Evolutionary conservation across 92 coral and sea anemone genomes (phyloP).

Genomic region (Ricordea florida): DNA sequence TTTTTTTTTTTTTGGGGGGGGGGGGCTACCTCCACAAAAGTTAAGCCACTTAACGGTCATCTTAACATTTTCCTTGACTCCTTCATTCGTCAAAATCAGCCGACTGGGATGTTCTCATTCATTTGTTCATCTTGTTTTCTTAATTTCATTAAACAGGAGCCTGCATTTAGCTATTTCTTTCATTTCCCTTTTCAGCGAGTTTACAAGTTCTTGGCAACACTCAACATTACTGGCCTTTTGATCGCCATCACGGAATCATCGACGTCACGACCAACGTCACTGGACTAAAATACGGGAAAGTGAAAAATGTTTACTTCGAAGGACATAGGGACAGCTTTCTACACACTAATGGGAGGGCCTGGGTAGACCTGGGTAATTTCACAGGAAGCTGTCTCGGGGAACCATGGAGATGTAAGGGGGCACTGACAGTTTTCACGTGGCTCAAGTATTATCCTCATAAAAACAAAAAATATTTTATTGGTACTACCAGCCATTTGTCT

Average conservation of each 20-base stretch:
- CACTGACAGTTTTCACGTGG: conserved; percentile 77
- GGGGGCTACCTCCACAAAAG: too few species aligned
- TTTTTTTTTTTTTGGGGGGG: too few species aligned
- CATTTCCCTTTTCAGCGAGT: too few species aligned
- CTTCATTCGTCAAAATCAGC: too few species aligned
- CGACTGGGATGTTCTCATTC: too few species aligned
- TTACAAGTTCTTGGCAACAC: too few species aligned
- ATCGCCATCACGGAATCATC: conserved; percentile 28
- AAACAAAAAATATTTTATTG: conserved; percentile 49
- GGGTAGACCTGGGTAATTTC: conserved; percentile 62
- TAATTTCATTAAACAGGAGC: too few species aligned
- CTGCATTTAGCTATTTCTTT: too few species aligned
- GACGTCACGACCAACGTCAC: conserved; percentile 56
- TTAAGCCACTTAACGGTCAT: too few species aligned
- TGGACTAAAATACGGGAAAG: conserved; percentile 52
- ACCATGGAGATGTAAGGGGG: conserved; percentile 49
- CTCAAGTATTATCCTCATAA: conserved; percentile 42
- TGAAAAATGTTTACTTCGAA: conserved; percentile 16
- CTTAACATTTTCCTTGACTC: too few species aligned
- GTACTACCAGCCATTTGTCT: conserved; percentile 48
- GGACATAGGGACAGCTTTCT: conserved; percentile 67
- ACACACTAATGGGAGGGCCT: conserved; percentile 40
- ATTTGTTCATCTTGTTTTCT: too few species aligned
- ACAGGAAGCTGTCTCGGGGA: conserved; percentile 62
- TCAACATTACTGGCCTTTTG: conserved; percentile 77